phyloP scores from a whole-genome alignment of 2,113 vertebrate genomes.

The Mohoua ochrocephala region DNA sequence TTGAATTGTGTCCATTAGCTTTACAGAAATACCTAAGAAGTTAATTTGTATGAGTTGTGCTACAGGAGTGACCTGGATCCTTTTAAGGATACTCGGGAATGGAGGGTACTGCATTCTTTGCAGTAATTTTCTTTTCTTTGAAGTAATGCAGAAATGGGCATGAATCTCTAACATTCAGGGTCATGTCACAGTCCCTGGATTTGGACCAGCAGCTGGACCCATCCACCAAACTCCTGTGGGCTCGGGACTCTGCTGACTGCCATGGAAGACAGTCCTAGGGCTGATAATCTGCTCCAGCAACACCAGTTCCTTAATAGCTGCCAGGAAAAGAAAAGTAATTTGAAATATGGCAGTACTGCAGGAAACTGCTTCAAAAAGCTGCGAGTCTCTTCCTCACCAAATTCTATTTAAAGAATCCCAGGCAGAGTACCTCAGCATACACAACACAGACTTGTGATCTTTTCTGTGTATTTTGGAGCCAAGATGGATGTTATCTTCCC shows the following conservation, averaged over 20 bases:
- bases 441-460: not conserved
- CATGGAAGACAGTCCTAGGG: not conserved
- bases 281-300: not conserved
- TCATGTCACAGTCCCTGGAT: not conserved
- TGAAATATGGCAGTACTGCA: not conserved
- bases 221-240: not conserved
- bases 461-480: not conserved
- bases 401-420: not conserved
- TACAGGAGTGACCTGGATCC: not conserved
- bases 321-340: not conserved
- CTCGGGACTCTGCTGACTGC: not conserved
- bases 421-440: not conserved
- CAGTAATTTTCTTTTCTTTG: not conserved
- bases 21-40: not conserved
- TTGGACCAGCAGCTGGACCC: not conserved
- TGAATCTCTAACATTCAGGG: not conserved
- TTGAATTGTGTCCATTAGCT: conserved; percentile 7
- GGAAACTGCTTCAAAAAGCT: not conserved
- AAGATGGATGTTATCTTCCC: not conserved
- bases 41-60: not conserved
- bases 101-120: not conserved
- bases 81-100: not conserved
- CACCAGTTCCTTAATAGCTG: not conserved
- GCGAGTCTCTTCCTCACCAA: not conserved
- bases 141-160: not conserved